These are phyloP conservation scores for Sebastes flavidus DNA, from an alignment of 2,797 vertebrate species.

Conservation along the genomic window DNA sequence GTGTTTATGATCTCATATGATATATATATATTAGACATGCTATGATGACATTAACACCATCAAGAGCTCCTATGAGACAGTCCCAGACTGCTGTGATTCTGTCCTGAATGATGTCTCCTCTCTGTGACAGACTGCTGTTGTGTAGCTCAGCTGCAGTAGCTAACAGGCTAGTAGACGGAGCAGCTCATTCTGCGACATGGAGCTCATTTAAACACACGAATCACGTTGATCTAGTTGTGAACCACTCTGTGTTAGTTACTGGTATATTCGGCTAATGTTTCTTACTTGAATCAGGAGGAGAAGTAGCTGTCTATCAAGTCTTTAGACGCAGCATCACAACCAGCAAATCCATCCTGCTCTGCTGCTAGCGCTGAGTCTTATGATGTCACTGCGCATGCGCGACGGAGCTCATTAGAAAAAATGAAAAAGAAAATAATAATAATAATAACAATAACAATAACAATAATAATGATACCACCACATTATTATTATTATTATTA, in stretches of 20 bases:
- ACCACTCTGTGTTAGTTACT: accelerated
- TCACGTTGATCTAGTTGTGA: accelerated
- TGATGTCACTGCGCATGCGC: constrained; percentile 44
- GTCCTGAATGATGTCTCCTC: neutral
- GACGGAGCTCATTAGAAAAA: accelerated
- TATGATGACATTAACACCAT: accelerated
- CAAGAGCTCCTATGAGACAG: neutral
- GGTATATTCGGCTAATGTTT: accelerated
- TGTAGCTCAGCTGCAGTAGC: constrained; percentile 5
- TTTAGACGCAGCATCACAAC: neutral
- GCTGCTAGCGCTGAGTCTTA: neutral
- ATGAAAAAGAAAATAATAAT: neutral
- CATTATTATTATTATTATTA: no score
- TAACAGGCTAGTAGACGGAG: constrained; percentile 1
- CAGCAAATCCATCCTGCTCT: constrained; percentile 41
- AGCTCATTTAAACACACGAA: neutral
- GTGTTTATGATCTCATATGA: neutral
- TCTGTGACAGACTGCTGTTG: constrained; percentile 3
- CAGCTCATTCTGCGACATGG: neutral
- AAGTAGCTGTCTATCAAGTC: neutral
- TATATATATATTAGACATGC: accelerated
- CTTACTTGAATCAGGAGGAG: neutral
- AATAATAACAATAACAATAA: neutral
- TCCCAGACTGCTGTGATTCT: neutral
- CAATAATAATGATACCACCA: neutral